Conservation (phyloP, 2,113 vertebrate species). For the Dryoscopus gambensis region DNA sequence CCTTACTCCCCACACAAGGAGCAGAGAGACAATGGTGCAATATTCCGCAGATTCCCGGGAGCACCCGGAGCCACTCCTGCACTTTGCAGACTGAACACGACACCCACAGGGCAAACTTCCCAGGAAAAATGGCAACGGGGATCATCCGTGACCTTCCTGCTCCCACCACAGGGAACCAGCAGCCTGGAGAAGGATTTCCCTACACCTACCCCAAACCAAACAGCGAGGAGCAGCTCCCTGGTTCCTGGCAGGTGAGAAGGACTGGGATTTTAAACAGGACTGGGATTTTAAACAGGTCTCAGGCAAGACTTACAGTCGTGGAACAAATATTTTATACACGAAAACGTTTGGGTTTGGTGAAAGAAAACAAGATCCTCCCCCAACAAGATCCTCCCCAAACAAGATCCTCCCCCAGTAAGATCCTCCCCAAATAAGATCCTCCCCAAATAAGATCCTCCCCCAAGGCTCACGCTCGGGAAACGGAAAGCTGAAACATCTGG, state of each 20-base stretch:
- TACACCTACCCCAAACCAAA: too few species aligned
- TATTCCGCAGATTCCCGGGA: rapidly evolving
- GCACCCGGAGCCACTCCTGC: rapidly evolving
- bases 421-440: background rate
- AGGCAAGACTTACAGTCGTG: rapidly evolving
- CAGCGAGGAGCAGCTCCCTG: background rate
- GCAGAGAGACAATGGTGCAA: background rate
- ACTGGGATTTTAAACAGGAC: background rate
- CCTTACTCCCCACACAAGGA: rapidly evolving
- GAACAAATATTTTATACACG: background rate
- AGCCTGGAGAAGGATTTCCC: background rate
- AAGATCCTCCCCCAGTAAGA: background rate
- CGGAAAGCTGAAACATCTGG: background rate
- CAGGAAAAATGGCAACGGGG: rapidly evolving
- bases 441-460: background rate
- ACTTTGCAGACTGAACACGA: background rate
- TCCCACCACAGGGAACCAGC: background rate
- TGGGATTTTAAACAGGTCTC: background rate
- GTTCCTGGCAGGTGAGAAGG: background rate
- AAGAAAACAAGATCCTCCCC: background rate
- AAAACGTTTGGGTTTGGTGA: background rate
- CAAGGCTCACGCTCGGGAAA: rapidly evolving
- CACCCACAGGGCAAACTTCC: rapidly evolving
- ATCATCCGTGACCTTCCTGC: background rate
- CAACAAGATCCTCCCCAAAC: background rate